Evolutionary conservation across 2,113 vertebrate genomes (phyloP).

Genomic region (Pelmatolapia mariae): DNA sequence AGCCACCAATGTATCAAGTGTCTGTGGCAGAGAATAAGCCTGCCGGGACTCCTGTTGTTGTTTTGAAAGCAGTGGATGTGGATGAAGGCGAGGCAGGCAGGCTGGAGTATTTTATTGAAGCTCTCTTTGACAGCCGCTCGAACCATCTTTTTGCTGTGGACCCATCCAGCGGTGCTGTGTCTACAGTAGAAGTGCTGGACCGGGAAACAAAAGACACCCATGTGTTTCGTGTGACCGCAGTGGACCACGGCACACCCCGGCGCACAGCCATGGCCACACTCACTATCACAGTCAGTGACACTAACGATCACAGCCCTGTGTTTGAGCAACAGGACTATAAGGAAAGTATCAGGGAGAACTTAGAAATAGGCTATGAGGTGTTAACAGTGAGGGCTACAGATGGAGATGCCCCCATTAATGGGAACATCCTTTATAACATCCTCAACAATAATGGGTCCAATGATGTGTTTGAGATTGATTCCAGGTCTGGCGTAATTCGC

Average conservation of each 20-base stretch:
- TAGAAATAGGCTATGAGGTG: conserved; percentile 94
- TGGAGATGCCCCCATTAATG: conserved; percentile 83
- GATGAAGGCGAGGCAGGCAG: conserved; percentile 85
- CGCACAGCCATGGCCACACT: conserved; percentile 90
- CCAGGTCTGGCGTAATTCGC: conserved; percentile 88
- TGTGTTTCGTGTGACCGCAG: conserved; percentile 84
- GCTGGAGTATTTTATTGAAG: conserved; percentile 86
- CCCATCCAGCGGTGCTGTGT: conserved; percentile 69
- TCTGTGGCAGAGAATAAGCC: conserved; percentile 85
- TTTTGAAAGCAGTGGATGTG: conserved; percentile 78
- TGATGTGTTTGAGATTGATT: conserved; percentile 88
- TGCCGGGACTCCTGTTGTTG: conserved; percentile 77
- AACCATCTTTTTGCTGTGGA: conserved; percentile 80
- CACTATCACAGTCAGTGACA: conserved; percentile 83
- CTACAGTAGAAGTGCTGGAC: conserved; percentile 82
- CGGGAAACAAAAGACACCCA: conserved; percentile 92
- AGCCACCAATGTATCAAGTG: conserved; percentile 92
- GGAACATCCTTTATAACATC: conserved; percentile 88
- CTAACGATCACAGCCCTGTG: conserved; percentile 86
- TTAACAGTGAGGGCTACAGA: conserved; percentile 91
- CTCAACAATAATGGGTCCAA: conserved; percentile 74
- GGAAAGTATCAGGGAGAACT: conserved; percentile 91
- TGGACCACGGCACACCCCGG: conserved; percentile 79
- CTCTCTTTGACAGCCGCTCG: conserved; percentile 92
- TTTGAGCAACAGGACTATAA: conserved; percentile 93